phyloP scores from a whole-genome alignment of 2,797 vertebrate genomes.

The Lateolabrax maculatus region DNA sequence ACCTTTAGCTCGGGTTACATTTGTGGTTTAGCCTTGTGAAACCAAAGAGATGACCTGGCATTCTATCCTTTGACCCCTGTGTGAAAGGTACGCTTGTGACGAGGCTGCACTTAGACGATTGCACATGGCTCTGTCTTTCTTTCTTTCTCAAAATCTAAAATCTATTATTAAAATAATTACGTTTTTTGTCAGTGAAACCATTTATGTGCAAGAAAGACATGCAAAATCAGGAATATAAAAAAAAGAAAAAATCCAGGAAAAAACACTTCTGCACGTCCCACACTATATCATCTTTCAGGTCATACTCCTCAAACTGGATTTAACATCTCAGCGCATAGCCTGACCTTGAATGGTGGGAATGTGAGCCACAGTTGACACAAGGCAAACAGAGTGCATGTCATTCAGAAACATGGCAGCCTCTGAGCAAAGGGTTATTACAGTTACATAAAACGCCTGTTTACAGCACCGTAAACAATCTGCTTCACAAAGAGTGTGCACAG shows the following conservation, averaged over 20 bases:
- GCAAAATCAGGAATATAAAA: not conserved
- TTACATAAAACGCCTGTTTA: conserved; percentile 41
- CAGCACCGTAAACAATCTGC: conserved; percentile 26
- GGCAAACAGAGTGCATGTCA: conserved; percentile 41
- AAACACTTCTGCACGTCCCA: conserved; percentile 12
- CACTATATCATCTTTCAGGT: conserved; percentile 53
- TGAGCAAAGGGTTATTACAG: conserved; percentile 27
- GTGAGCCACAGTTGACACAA: conserved; percentile 56
- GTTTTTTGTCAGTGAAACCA: not conserved
- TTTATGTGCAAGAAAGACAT: not conserved
- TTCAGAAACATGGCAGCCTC: conserved; percentile 23
- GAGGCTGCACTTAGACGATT: conserved; percentile 41
- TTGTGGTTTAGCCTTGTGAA: conserved; percentile 67
- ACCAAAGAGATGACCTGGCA: conserved; percentile 78
- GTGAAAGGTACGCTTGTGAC: conserved; percentile 44
- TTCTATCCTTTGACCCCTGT: conserved; percentile 64
- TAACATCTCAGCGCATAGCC: conserved; percentile 41
- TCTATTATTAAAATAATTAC: not conserved
- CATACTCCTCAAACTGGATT: conserved; percentile 58
- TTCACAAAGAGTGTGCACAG: not conserved
- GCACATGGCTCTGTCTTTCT: not conserved
- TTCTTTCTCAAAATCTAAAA: conserved; percentile 1
- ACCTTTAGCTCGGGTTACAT: conserved; percentile 73
- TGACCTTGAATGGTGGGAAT: conserved; percentile 64
- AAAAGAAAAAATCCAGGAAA: not conserved